These are phyloP conservation scores for Habroteleia sp. DNA, from an alignment of 2,888 invertebrate species.

Conservation along the genomic window DNA sequence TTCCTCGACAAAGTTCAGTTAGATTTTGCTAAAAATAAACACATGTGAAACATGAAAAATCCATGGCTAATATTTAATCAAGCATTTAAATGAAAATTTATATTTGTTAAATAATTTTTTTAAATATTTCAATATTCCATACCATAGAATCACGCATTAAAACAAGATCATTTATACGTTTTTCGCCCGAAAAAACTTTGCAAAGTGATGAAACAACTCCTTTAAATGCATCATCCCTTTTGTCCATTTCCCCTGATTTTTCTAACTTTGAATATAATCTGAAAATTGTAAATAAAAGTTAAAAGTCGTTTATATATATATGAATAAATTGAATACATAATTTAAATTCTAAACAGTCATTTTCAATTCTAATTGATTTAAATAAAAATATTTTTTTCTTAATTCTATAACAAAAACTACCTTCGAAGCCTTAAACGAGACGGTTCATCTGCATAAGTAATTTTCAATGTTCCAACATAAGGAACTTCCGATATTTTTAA, in stretches of 20 bases:
- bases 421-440: conserved; percentile 80
- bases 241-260: conserved; percentile 71
- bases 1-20: conserved; percentile 75
- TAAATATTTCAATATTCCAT: conserved; percentile 43
- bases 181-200: conserved; percentile 75
- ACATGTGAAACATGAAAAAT: too few species aligned
- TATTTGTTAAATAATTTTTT: too few species aligned
- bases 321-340: conserved; percentile 1
- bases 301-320: too few species aligned
- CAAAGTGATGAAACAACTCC: conserved; percentile 75
- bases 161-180: conserved; percentile 71
- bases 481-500: conserved; percentile 77
- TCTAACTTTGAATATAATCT: conserved; percentile 77
- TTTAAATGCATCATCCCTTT: conserved; percentile 73
- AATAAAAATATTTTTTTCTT: conserved; percentile 2
- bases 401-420: conserved; percentile 59
- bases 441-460: conserved; percentile 82
- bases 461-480: conserved; percentile 81
- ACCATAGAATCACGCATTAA: conserved; percentile 76
- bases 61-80: too few species aligned
- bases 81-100: too few species aligned
- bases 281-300: conserved; percentile 3
- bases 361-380: too few species aligned
- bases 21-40: conserved; percentile 68
- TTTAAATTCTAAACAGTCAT: neutral